Evolutionary conservation across 2,888 invertebrate genomes (phyloP).

Genomic region (Tryphoninae sp.): DNA sequence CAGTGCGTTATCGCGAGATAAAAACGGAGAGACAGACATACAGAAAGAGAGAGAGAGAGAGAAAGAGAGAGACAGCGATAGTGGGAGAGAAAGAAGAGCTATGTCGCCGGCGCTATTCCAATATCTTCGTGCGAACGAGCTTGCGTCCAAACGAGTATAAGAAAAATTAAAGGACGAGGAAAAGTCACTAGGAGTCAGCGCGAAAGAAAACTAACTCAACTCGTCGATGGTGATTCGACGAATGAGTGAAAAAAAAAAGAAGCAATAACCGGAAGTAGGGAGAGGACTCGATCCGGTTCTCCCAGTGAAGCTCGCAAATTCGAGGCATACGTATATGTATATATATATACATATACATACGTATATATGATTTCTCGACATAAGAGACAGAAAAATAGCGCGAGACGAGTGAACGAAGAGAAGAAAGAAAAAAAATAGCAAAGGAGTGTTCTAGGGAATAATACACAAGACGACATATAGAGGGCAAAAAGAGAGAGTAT

Average conservation of each 20-base stretch:
- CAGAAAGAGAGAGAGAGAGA: neutral
- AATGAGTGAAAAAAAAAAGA: no score
- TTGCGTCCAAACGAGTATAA: neutral
- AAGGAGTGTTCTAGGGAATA: conserved; percentile 16
- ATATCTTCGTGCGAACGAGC: conserved; percentile 5
- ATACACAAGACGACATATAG: neutral
- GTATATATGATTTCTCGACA: no score
- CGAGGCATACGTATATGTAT: no score
- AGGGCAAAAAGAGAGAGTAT: neutral
- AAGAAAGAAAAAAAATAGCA: conserved; percentile 2
- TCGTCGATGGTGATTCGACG: no score
- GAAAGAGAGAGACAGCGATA: neutral
- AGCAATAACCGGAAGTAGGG: no score
- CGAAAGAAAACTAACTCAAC: neutral
- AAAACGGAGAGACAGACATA: neutral
- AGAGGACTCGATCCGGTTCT: no score
- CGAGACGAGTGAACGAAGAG: conserved; percentile 13
- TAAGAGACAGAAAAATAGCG: neutral
- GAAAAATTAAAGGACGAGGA: neutral
- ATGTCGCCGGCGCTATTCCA: conserved; percentile 39
- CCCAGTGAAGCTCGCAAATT: no score
- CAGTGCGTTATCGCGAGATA: neutral
- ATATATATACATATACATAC: no score
- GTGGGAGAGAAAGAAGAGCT: conserved; percentile 32
- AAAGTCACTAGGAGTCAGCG: neutral